Percentiles rank a stretch among this genome's conserved stretches.
Evolutionary conservation across 1,140 invertebrate genomes (phyloP).

Genomic region (Drosophila sp.): DNA sequence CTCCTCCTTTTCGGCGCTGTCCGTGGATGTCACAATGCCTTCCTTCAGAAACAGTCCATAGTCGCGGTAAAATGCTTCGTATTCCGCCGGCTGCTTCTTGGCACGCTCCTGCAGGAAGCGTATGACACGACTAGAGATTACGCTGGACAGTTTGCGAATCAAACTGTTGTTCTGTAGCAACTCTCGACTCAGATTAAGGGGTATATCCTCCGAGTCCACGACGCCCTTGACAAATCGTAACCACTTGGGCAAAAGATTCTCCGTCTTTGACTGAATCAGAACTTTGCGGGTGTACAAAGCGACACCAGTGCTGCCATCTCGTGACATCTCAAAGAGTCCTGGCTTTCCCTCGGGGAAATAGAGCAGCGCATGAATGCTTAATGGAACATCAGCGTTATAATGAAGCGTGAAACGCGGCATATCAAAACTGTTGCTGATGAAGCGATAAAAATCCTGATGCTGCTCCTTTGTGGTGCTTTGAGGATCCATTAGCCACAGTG

Average conservation of each 20-base stretch:
- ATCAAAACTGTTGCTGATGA: conserved; percentile 93
- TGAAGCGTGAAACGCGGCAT: conserved; percentile 93
- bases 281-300: conserved; percentile 95
- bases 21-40: conserved; percentile 94
- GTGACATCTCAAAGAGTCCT: conserved; percentile 94
- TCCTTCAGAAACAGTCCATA: conserved; percentile 98
- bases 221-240: conserved; percentile 97
- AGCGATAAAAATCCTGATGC: conserved; percentile 96
- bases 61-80: conserved; percentile 94
- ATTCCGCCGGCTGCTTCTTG: conserved; percentile 93
- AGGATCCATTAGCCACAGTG: conserved; percentile 96
- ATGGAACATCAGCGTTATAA: conserved; percentile 94
- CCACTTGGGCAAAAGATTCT: conserved; percentile 97
- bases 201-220: conserved; percentile 99
- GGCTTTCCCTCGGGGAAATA: conserved; percentile 97
- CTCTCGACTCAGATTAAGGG: conserved; percentile 97
- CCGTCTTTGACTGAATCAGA: conserved; percentile 95
- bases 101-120: conserved; percentile 94
- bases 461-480: conserved; percentile 94
- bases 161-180: conserved; percentile 96
- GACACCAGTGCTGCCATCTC: conserved; percentile 92
- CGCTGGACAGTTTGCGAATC: conserved; percentile 93
- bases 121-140: conserved; percentile 93
- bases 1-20: conserved; percentile 95
- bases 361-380: conserved; percentile 95